A percentile compares a stretch with the other conserved stretches of the same genome.
Conservation (phyloP, 2,797 vertebrate species). For the Periophthalmus magnuspinnatus region DNA sequence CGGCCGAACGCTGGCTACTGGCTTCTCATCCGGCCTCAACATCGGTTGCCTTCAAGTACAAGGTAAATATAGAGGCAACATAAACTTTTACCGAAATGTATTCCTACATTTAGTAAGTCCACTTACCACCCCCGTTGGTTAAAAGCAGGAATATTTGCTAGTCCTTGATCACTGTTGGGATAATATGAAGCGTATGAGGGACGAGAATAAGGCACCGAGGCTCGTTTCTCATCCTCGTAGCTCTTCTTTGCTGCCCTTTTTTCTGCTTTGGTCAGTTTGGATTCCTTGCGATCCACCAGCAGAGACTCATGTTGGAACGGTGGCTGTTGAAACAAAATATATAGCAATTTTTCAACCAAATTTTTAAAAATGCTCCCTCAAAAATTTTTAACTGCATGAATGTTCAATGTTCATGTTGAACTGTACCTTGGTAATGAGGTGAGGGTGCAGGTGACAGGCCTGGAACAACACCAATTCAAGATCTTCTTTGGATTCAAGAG, state of each 20-base stretch:
- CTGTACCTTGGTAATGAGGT: slow-evolving; percentile 95
- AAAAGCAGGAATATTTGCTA: slow-evolving; percentile 92
- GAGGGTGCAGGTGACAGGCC: slow-evolving; percentile 88
- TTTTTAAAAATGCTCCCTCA: too few species aligned
- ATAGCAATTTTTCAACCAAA: neutral
- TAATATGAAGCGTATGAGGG: slow-evolving; percentile 98
- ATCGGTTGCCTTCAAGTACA: slow-evolving; percentile 82
- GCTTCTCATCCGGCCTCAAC: slow-evolving; percentile 90
- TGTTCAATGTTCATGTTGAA: neutral
- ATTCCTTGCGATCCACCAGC: slow-evolving; percentile 94
- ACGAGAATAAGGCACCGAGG: slow-evolving; percentile 93
- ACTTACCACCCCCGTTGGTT: slow-evolving; percentile 89
- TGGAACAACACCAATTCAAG: slow-evolving; percentile 85
- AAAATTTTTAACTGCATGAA: too few species aligned
- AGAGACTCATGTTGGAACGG: slow-evolving; percentile 98
- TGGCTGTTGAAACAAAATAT: slow-evolving; percentile 71
- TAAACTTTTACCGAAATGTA: too few species aligned
- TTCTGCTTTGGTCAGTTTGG: slow-evolving; percentile 98
- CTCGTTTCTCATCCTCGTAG: slow-evolving; percentile 98
- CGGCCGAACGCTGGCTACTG: slow-evolving; percentile 93
- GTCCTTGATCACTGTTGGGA: slow-evolving; percentile 89
- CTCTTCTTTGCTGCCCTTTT: slow-evolving; percentile 98
- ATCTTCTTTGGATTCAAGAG: slow-evolving; percentile 65
- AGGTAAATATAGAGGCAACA: too few species aligned
- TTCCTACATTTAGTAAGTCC: neutral